These are phyloP conservation scores for Ursus arctos DNA, from an alignment of 2,113 vertebrate genomes.

Conservation along the genomic window DNA sequence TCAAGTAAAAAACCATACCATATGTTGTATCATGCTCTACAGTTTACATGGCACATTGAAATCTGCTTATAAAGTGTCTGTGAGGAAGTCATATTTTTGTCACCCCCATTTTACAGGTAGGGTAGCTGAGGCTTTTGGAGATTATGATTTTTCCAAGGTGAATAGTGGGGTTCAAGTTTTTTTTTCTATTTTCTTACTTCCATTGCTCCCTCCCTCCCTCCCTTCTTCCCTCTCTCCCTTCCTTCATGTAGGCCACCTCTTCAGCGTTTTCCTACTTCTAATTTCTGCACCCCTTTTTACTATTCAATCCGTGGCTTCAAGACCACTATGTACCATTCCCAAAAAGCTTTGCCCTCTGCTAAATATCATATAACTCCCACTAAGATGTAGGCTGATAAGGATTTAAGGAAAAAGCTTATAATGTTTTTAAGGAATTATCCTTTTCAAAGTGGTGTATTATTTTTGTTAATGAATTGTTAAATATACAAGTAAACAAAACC, in stretches of 20 bases:
- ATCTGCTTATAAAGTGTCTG: slow-evolving; percentile 24
- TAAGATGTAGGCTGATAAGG: neutral
- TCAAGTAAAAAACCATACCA: neutral
- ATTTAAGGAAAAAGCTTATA: slow-evolving; percentile 36
- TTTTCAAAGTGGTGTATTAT: slow-evolving; percentile 48
- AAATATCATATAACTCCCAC: neutral
- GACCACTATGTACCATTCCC: neutral
- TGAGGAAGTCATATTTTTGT: slow-evolving; percentile 52
- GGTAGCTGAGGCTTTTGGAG: neutral
- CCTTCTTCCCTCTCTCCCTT: neutral
- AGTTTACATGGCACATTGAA: slow-evolving; percentile 1
- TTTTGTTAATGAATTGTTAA: slow-evolving; percentile 42
- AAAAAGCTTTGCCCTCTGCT: neutral
- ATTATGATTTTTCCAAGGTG: slow-evolving; percentile 22
- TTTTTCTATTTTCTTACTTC: neutral
- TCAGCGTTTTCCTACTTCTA: neutral
- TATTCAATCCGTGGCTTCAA: neutral
- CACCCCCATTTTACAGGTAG: slow-evolving; percentile 34
- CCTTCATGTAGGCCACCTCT: neutral
- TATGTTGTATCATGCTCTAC: neutral
- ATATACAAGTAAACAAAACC: neutral
- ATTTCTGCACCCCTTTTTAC: slow-evolving; percentile 25
- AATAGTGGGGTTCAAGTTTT: slow-evolving; percentile 17
- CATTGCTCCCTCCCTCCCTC: neutral
- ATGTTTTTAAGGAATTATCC: neutral